Percentiles rank a stretch among this genome's conserved stretches.
These are phyloP conservation scores for Amphiduros pacificus DNA, from an alignment of 2,888 invertebrate species.

Conservation along the genomic window DNA sequence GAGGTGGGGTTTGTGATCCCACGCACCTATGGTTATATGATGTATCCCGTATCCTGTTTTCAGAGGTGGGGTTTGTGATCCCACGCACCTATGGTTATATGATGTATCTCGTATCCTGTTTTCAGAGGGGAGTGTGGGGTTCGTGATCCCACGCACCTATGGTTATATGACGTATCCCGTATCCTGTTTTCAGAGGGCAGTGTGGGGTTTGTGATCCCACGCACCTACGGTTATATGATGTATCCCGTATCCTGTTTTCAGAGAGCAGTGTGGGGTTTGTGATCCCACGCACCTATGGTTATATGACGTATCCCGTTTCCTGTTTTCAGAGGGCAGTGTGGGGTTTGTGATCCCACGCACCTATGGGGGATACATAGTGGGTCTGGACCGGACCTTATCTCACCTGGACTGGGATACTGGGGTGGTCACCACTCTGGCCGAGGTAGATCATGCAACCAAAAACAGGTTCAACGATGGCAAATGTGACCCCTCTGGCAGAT, in stretches of 20 bases:
- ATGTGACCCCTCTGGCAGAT: conserved; percentile 73
- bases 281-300: conserved; percentile 35
- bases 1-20: no score
- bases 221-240: no score
- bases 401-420: conserved; percentile 39
- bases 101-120: no score
- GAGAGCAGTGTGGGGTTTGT: conserved; percentile 34
- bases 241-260: conserved; percentile 2
- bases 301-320: no score
- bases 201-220: background rate
- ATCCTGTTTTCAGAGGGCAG: background rate
- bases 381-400: conserved; percentile 29
- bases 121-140: no score
- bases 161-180: no score
- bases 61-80: no score
- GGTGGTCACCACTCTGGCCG: conserved; percentile 23
- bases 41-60: no score
- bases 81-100: no score
- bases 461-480: conserved; percentile 74
- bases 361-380: conserved; percentile 35
- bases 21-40: no score
- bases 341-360: conserved; percentile 39
- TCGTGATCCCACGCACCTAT: no score
- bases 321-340: conserved; percentile 26
- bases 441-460: conserved; percentile 27